Evolutionary conservation across 2,113 vertebrate species (phyloP).

Genomic region (Panthera tigris): DNA sequence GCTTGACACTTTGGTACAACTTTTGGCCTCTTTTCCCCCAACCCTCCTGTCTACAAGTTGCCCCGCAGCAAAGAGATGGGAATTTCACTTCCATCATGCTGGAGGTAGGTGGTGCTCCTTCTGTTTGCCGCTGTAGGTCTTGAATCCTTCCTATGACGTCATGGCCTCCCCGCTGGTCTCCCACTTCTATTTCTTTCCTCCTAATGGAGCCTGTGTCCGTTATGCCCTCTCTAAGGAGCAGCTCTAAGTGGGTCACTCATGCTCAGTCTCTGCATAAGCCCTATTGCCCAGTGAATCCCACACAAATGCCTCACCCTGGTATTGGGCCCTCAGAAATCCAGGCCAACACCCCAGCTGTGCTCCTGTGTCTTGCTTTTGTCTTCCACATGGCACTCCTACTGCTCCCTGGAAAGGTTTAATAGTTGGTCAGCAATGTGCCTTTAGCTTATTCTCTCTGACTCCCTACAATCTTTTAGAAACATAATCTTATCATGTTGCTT

Average conservation of each 20-base stretch:
- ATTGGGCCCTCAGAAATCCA: background rate
- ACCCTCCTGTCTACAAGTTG: background rate
- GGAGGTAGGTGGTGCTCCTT: background rate
- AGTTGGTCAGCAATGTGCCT: background rate
- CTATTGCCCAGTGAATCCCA: background rate
- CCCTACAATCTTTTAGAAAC: background rate
- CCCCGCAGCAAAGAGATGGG: background rate
- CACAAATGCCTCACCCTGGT: background rate
- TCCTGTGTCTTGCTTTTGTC: no score
- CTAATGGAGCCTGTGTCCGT: background rate
- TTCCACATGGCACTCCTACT: background rate
- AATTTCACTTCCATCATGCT: background rate
- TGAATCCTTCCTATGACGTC: background rate
- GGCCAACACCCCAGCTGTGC: background rate
- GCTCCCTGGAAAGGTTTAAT: background rate
- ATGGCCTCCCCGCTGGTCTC: background rate
- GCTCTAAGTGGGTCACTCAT: background rate
- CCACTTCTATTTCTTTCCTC: background rate
- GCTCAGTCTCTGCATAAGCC: background rate
- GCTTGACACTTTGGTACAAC: background rate
- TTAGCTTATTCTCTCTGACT: background rate
- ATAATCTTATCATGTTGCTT: background rate
- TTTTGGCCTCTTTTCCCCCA: background rate
- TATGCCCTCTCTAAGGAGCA: background rate
- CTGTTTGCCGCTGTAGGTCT: no score